phyloP scores from a whole-genome alignment of 2,113 vertebrate genomes.

The Ammospiza nelsoni region DNA sequence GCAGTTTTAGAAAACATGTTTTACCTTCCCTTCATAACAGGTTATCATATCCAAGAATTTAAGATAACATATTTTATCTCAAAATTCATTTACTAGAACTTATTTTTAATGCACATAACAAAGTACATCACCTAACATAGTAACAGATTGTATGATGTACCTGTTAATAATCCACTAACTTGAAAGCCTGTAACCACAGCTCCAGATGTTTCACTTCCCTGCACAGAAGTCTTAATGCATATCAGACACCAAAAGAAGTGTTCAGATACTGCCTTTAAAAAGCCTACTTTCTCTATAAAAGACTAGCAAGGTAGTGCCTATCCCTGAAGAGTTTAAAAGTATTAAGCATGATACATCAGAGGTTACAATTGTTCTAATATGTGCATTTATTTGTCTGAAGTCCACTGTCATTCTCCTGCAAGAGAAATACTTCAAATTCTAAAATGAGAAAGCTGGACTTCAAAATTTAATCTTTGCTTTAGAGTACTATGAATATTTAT shows the following conservation, averaged over 20 bases:
- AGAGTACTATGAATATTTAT: conserved; percentile 37
- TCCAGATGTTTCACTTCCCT: background rate
- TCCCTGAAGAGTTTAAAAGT: background rate
- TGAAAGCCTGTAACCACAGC: background rate
- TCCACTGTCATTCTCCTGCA: background rate
- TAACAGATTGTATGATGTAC: background rate
- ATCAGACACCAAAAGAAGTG: background rate
- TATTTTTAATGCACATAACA: background rate
- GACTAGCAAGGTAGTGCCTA: background rate
- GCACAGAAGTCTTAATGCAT: background rate
- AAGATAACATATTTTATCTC: background rate
- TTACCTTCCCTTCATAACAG: background rate
- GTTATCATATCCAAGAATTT: background rate
- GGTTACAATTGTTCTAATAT: background rate
- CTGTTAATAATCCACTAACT: background rate
- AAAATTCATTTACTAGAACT: background rate
- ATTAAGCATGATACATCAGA: background rate
- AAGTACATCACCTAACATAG: background rate
- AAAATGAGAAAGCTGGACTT: conserved; percentile 7
- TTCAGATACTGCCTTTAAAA: background rate
- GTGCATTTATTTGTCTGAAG: background rate
- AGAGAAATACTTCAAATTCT: background rate
- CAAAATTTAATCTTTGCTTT: conserved; percentile 29
- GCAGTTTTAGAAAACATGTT: background rate
- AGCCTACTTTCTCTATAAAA: background rate